Evolutionary conservation across 2,113 vertebrate genomes (phyloP).

Genomic region (Alosa alosa): DNA sequence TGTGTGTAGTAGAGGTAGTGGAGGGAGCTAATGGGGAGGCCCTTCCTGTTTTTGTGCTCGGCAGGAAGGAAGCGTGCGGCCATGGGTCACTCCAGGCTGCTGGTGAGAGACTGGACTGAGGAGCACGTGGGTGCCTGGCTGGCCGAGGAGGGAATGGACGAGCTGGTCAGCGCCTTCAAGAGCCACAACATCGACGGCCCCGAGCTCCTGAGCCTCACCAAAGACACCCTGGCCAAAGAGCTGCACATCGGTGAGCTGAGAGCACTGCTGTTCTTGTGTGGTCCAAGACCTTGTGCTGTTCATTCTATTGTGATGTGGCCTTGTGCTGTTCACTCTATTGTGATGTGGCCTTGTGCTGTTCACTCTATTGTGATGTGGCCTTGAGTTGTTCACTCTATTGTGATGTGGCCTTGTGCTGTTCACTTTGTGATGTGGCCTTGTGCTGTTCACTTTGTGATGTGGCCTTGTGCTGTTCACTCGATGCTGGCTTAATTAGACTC

Average conservation of each 20-base stretch:
- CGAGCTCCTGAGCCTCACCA: conserved; percentile 78
- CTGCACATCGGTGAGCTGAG: conserved; percentile 82
- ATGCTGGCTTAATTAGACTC: too few species aligned
- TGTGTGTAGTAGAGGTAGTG: neutral
- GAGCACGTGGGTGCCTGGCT: conserved; percentile 83
- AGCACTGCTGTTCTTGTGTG: neutral
- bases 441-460: too few species aligned
- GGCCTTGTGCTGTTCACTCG: too few species aligned
- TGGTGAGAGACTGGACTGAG: conserved; percentile 84
- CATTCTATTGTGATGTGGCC: too few species aligned
- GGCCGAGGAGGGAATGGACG: conserved; percentile 68
- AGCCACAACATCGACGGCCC: conserved; percentile 82
- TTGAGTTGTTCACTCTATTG: too few species aligned
- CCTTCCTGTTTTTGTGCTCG: conserved; percentile 55
- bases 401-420: too few species aligned
- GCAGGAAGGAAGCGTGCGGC: conserved; percentile 58
- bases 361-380: too few species aligned
- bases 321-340: too few species aligned
- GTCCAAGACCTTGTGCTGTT: too few species aligned
- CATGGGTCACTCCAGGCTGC: conserved; percentile 51
- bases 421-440: too few species aligned
- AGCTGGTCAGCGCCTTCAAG: conserved; percentile 75
- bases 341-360: too few species aligned
- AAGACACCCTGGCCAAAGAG: conserved; percentile 74
- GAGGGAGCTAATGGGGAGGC: conserved; percentile 25